Conservation (phyloP, 1,140 invertebrate species). For the Dendrolimus punctatus region DNA sequence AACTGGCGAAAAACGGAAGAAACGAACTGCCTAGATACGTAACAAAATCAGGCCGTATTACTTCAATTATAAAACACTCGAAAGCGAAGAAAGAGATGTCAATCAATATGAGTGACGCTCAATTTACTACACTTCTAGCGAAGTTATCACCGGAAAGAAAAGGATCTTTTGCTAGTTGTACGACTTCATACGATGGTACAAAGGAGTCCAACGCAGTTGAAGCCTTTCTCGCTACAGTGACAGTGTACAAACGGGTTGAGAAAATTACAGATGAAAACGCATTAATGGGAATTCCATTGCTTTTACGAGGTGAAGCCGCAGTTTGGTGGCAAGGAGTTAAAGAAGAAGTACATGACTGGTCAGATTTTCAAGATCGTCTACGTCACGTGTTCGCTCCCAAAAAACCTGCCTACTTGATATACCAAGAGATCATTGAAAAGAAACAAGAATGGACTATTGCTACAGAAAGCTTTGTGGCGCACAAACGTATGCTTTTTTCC, state of each 20-base stretch:
- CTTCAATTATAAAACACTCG: too few species aligned
- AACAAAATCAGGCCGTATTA: too few species aligned
- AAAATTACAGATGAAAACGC: slow-evolving; percentile 1
- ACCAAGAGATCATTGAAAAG: not conserved
- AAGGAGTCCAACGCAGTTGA: too few species aligned
- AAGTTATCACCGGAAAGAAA: too few species aligned
- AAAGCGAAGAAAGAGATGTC: too few species aligned
- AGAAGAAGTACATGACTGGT: not conserved
- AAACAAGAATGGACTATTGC: not conserved
- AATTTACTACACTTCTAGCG: too few species aligned
- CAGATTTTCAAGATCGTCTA: not conserved
- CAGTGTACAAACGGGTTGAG: not conserved
- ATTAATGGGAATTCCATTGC: not conserved
- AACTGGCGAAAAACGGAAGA: too few species aligned
- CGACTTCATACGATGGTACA: too few species aligned
- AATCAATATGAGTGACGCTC: too few species aligned
- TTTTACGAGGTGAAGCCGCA: slow-evolving; percentile 3
- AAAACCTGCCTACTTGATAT: slow-evolving; percentile 3
- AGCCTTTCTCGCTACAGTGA: slow-evolving; percentile 1
- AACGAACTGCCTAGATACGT: too few species aligned
- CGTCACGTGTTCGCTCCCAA: slow-evolving; percentile 2
- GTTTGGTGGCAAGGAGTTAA: slow-evolving; percentile 1
- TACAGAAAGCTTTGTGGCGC: slow-evolving; percentile 2
- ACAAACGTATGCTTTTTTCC: not conserved
- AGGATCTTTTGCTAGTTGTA: too few species aligned